Conservation (phyloP, 2,888 invertebrate genomes). For the Margaritifera margaritifera region DNA sequence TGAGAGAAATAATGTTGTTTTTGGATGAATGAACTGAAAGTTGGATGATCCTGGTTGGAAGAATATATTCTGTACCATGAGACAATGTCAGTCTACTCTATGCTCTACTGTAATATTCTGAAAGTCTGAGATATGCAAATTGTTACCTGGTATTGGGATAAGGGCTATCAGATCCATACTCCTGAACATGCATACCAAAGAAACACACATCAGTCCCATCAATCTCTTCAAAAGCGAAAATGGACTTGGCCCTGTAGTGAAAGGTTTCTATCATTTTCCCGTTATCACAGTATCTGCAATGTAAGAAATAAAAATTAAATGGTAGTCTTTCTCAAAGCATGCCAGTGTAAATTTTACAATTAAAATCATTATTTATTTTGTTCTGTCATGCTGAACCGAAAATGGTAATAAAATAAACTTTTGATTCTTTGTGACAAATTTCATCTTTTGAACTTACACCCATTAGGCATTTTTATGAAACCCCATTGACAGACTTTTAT, state of each 20-base stretch:
- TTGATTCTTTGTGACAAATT: too few relatives aligned
- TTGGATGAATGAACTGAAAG: background rate
- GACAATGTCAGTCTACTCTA: too few relatives aligned
- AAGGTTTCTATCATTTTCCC: conserved; percentile 89
- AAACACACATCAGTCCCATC: conserved; percentile 99
- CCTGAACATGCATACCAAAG: conserved; percentile 99
- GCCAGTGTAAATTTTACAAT: background rate
- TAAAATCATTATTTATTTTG: too few relatives aligned
- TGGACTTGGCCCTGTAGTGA: conserved; percentile 97
- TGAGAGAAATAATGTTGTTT: too few relatives aligned
- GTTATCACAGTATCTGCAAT: conserved; percentile 44
- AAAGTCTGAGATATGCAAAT: too few relatives aligned
- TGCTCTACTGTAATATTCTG: background rate
- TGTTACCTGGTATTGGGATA: conserved; percentile 87
- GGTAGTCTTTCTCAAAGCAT: too few relatives aligned
- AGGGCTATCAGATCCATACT: conserved; percentile 97
- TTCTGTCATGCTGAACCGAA: too few relatives aligned
- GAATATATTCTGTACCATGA: background rate
- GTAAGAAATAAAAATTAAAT: background rate
- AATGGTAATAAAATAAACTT: too few relatives aligned
- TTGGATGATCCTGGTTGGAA: background rate
- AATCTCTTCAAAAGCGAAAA: conserved; percentile 99
- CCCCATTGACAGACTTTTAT: too few relatives aligned
- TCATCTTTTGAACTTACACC: too few relatives aligned
- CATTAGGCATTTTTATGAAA: too few relatives aligned